Percentiles rank a stretch among this genome's conserved stretches.
These are phyloP conservation scores for Pangasius mekongensis DNA, from an alignment of 2,797 vertebrate genomes.

Conservation along the genomic window DNA sequence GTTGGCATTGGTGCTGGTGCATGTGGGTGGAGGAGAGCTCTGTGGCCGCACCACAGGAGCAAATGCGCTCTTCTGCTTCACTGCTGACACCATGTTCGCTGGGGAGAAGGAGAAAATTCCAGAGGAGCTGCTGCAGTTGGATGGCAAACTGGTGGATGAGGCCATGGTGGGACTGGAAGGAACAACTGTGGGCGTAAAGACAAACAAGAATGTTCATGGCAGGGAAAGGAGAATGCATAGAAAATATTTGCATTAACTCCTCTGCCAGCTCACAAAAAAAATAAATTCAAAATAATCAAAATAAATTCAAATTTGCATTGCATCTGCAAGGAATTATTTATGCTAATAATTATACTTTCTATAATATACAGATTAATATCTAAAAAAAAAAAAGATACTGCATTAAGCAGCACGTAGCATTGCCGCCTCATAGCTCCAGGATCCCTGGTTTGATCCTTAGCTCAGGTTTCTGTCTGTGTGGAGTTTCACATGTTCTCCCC, in stretches of 20 bases:
- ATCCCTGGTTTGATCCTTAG: neutral
- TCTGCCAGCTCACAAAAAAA: neutral
- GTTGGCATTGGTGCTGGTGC: slow-evolving; percentile 95
- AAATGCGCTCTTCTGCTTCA: slow-evolving; percentile 99
- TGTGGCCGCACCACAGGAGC: slow-evolving; percentile 96
- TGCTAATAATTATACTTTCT: neutral
- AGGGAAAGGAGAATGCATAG: neutral
- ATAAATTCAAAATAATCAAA: neutral
- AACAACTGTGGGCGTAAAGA: slow-evolving; percentile 79
- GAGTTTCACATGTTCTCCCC: too few relatives aligned
- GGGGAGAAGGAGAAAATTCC: slow-evolving; percentile 99
- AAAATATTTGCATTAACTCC: neutral
- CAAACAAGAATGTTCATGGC: neutral
- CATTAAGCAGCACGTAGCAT: neutral
- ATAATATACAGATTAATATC: neutral
- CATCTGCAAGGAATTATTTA: neutral
- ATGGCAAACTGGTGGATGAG: slow-evolving; percentile 95
- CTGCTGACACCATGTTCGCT: slow-evolving; percentile 98
- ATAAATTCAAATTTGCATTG: neutral
- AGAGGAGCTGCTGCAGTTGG: slow-evolving; percentile 97
- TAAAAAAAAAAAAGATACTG: neutral
- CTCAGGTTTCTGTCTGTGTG: neutral
- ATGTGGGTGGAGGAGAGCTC: slow-evolving; percentile 93
- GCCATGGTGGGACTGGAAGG: slow-evolving; percentile 98
- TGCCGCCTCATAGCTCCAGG: neutral